phyloP scores from a whole-genome alignment of 2,113 vertebrate species.

The Mastomys coucha region DNA sequence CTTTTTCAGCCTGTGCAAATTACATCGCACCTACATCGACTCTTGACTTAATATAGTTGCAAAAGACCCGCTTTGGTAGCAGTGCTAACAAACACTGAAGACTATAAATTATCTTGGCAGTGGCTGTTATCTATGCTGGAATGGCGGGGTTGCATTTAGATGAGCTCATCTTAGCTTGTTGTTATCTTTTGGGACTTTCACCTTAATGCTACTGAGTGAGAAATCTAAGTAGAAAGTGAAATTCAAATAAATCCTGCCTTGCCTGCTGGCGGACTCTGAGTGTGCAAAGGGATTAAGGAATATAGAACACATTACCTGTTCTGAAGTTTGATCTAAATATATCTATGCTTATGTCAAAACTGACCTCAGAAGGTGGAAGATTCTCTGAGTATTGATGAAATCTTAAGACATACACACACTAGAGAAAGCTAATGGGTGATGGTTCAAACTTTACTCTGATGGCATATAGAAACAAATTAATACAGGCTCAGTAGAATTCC shows the following conservation, averaged over 20 bases:
- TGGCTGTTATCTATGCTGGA: conserved; percentile 72
- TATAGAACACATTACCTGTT: neutral
- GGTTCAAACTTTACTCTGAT: conserved; percentile 1
- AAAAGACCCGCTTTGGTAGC: conserved; percentile 46
- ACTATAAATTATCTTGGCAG: conserved; percentile 75
- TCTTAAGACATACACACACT: neutral
- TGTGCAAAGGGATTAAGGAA: conserved; percentile 7
- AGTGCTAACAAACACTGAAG: conserved; percentile 75
- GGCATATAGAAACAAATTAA: neutral
- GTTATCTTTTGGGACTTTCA: conserved; percentile 66
- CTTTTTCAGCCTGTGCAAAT: conserved; percentile 73
- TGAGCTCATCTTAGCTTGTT: conserved; percentile 70
- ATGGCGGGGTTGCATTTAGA: conserved; percentile 75
- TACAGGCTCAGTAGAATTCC: neutral
- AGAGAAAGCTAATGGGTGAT: neutral
- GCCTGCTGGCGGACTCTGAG: neutral
- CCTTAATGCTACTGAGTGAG: conserved; percentile 22
- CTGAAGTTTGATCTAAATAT: neutral
- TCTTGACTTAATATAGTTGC: conserved; percentile 77
- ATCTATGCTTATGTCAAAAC: conserved; percentile 36
- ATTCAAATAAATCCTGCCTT: conserved; percentile 13
- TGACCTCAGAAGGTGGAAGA: neutral
- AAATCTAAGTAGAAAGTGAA: conserved; percentile 67
- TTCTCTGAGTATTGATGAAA: neutral
- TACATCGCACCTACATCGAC: conserved; percentile 61